Evolutionary conservation across 2,888 invertebrate species (phyloP).

Genomic region (Drosophila siamana): DNA sequence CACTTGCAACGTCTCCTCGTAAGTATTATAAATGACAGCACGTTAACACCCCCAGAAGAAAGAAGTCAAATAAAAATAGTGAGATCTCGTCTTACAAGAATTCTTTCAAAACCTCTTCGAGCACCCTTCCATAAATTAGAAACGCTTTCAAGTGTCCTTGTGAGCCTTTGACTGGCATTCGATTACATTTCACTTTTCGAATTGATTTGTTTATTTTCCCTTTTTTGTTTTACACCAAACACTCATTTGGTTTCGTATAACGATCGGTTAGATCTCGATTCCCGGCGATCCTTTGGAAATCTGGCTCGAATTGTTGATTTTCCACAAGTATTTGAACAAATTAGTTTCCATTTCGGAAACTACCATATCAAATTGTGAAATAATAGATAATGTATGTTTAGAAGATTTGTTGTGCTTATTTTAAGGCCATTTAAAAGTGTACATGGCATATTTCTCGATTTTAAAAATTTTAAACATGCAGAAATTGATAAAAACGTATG

Average conservation of each 20-base stretch:
- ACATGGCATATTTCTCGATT: too few species aligned
- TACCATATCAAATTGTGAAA: neutral
- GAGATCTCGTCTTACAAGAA: conserved; percentile 79
- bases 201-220: conserved; percentile 67
- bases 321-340: neutral
- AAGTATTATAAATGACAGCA: conserved; percentile 78
- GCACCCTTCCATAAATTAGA: conserved; percentile 75
- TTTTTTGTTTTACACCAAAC: conserved; percentile 59
- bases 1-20: conserved; percentile 2
- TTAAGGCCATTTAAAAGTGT: too few species aligned
- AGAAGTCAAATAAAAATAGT: conserved; percentile 5
- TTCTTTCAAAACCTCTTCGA: conserved; percentile 59
- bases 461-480: too few species aligned
- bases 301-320: neutral
- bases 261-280: conserved; percentile 46
- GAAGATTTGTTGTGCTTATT: too few species aligned
- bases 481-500: too few species aligned
- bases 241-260: conserved; percentile 47
- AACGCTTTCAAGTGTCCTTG: conserved; percentile 42
- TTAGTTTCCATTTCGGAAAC: neutral
- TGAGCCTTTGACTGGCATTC: conserved; percentile 21
- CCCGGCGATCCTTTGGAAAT: conserved; percentile 22
- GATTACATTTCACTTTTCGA: conserved; percentile 51
- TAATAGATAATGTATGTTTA: neutral
- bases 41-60: conserved; percentile 80